phyloP scores from a whole-genome alignment of 2,797 vertebrate species.

The Pteropus rufus region DNA sequence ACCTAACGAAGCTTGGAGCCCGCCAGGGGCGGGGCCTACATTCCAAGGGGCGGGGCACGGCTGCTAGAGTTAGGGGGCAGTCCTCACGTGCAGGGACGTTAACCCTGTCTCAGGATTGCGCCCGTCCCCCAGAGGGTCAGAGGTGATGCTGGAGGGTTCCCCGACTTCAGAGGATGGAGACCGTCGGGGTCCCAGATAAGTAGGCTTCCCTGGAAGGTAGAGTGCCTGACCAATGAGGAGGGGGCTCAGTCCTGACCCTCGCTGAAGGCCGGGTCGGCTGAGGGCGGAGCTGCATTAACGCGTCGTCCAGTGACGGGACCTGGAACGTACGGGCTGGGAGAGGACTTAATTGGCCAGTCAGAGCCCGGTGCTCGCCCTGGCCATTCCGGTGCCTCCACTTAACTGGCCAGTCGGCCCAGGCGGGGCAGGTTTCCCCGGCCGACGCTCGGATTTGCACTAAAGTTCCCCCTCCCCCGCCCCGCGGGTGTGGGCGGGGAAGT shows the following conservation, averaged over 20 bases:
- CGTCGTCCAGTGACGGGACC: not conserved
- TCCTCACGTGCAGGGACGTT: not conserved
- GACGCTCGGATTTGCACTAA: slow-evolving; percentile 70
- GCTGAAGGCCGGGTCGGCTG: not conserved
- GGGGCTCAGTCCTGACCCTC: not conserved
- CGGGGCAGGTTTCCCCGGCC: slow-evolving; percentile 48
- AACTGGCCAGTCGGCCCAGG: slow-evolving; percentile 27
- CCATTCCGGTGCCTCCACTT: slow-evolving; percentile 41
- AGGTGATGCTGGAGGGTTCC: not conserved
- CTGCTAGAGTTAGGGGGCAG: not conserved
- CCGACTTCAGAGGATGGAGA: not conserved
- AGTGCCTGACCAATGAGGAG: not conserved
- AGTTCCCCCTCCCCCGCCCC: not conserved
- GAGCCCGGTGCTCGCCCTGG: not conserved
- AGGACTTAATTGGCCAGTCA: not conserved
- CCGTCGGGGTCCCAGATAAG: not conserved
- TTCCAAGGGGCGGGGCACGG: not conserved
- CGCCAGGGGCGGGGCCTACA: not conserved
- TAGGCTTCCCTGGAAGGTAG: not conserved
- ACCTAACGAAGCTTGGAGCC: not conserved
- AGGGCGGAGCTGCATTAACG: not conserved
- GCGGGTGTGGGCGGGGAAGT: not conserved
- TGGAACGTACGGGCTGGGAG: not conserved
- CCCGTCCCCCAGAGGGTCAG: not conserved
- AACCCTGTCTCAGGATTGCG: not conserved